These are phyloP conservation scores for Miichthys miiuy DNA, from an alignment of 2,797 vertebrate species.

Conservation along the genomic window DNA sequence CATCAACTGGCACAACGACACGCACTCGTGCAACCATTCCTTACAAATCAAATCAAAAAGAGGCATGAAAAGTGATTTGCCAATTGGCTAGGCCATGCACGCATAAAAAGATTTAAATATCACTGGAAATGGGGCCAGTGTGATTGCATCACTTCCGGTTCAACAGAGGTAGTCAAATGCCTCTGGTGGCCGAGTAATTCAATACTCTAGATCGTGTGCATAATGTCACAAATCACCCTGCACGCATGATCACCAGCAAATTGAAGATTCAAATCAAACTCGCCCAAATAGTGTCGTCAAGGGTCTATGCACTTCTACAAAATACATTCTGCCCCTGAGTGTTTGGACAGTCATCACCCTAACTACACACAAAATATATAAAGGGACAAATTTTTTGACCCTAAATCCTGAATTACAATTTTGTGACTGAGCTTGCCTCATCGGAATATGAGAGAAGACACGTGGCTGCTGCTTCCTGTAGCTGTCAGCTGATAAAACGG, in stretches of 20 bases:
- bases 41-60: conserved; percentile 73
- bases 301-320: not conserved
- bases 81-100: conserved; percentile 71
- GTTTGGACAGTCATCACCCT: conserved; percentile 7
- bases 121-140: conserved; percentile 78
- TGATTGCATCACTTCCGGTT: conserved; percentile 82
- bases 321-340: conserved; percentile 29
- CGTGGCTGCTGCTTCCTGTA: conserved; percentile 40
- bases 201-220: conserved; percentile 52
- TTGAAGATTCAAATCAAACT: conserved; percentile 35
- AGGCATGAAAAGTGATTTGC: conserved; percentile 58
- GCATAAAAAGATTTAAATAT: conserved; percentile 83
- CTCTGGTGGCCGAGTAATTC: conserved; percentile 76
- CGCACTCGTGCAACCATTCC: conserved; percentile 61
- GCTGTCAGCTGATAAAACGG: conserved; percentile 41
- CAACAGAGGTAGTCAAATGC: conserved; percentile 73
- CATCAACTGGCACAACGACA: conserved; percentile 67
- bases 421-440: conserved; percentile 25
- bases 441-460: conserved; percentile 24
- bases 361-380: conserved; percentile 24
- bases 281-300: not conserved
- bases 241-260: conserved; percentile 38
- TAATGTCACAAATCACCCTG: conserved; percentile 55
- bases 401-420: conserved; percentile 12
- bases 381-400: not conserved